Conservation (phyloP, 2,888 invertebrate species). For the Prosapia bicincta region DNA sequence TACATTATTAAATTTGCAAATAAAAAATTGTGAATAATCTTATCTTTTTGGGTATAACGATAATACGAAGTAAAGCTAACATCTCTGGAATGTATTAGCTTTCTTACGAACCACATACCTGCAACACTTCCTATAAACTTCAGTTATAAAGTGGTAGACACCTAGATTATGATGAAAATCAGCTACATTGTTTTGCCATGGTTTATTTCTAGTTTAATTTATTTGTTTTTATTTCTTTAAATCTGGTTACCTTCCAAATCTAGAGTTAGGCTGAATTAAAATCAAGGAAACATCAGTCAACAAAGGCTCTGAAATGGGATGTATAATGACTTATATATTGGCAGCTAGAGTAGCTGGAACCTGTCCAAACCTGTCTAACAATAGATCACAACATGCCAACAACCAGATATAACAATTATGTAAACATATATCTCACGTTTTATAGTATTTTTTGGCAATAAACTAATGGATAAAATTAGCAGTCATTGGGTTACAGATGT, state of each 20-base stretch:
- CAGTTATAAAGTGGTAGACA: too few species aligned
- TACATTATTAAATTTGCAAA: too few species aligned
- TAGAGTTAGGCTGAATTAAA: conserved; percentile 16
- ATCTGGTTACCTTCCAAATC: conserved; percentile 21
- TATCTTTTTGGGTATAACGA: too few species aligned
- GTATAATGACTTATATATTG: conserved; percentile 14
- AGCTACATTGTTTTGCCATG: too few species aligned
- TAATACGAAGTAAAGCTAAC: too few species aligned
- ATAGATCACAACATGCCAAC: conserved; percentile 19
- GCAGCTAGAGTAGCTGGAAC: conserved; percentile 16
- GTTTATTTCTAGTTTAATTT: background rate
- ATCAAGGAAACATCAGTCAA: conserved; percentile 28
- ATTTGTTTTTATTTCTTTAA: background rate
- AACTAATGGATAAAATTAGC: background rate
- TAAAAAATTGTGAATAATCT: too few species aligned
- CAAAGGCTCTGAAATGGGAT: conserved; percentile 9
- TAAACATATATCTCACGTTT: conserved; percentile 25
- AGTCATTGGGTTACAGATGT: background rate
- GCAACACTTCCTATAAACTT: too few species aligned
- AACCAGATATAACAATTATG: conserved; percentile 12
- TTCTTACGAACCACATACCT: too few species aligned
- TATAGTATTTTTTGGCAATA: conserved; percentile 7
- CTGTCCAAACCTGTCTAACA: conserved; percentile 19
- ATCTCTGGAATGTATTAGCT: too few species aligned
- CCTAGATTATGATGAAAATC: too few species aligned